These are phyloP conservation scores for Cecropterus lyciades DNA, from an alignment of 1,140 invertebrate species.

Conservation along the genomic window DNA sequence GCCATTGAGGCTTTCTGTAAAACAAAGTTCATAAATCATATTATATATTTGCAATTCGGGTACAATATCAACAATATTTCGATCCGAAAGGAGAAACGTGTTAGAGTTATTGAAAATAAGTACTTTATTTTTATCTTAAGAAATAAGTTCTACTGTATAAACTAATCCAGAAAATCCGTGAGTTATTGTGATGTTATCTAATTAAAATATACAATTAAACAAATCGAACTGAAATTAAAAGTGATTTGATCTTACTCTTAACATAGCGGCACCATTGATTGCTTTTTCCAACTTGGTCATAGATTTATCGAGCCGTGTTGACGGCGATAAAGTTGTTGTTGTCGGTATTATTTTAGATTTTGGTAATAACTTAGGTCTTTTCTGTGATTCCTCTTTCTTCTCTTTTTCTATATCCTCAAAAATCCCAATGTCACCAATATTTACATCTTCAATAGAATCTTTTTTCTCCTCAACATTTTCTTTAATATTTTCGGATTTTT, in stretches of 20 bases:
- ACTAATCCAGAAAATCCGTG: no score
- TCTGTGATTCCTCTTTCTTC: conserved; percentile 36
- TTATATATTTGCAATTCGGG: no score
- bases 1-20: conserved; percentile 51
- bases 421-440: conserved; percentile 40
- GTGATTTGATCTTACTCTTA: conserved; percentile 52
- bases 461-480: conserved; percentile 28
- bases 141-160: no score
- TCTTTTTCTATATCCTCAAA: conserved; percentile 42
- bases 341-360: conserved; percentile 20
- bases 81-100: no score
- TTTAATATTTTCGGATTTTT: not conserved
- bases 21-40: not conserved
- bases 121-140: no score
- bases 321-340: conserved; percentile 34
- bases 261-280: conserved; percentile 60
- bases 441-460: conserved; percentile 44
- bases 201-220: no score
- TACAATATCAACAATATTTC: no score
- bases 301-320: conserved; percentile 52
- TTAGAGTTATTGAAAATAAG: no score
- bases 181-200: no score
- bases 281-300: conserved; percentile 58
- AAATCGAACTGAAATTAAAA: no score
- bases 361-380: not conserved